Evolutionary conservation across 2,797 vertebrate species (phyloP), one percentile per base, ranked within the genome.

Genomic region (Hipposideros larvatus): DNA sequence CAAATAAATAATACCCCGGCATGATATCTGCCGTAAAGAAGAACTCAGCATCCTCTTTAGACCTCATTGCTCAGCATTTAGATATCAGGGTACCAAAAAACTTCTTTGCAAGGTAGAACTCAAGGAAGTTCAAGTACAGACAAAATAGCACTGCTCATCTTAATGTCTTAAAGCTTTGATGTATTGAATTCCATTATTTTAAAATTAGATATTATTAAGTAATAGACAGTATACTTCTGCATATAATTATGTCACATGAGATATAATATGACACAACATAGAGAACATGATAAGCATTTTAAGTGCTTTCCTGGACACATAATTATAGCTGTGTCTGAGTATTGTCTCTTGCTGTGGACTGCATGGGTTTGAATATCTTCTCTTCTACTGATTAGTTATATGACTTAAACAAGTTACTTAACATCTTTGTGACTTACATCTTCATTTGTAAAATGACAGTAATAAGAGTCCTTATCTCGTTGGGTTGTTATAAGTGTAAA

Each of bases 281-380:
- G 43, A 96, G 28, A 59, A 84, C 95, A 88, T 79, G 3, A 79
- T 77, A 94, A 86, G 94, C 61, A 14, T 66, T 63, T 55, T 48
- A 66, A 46, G 68, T 43, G 22, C 3, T 24, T 57, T 28, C 7
- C 13, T 57, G 28, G 22, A 70, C 8, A 63, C 4, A 5, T 57
- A 77, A 41, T 83, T 51, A 26, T 19, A 75, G 28, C 31, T 63
- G 21, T 57, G 34, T 5, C 24, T 77, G 24, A 77, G 22, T 71
- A 7, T 21, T 7, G 2, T 63, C 21, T 83, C n/a, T 92, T 48
- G 11, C 28, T 87, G 11, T 91, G n/a, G 31, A 37, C 48, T 43
- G 31, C 14, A 22, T 71, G 26, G 1, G 13, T 28, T 91, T 86
- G 55, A 88, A 28, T 83, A 61, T 71, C 75, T 71, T 48, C 31